These are phyloP conservation scores for Druceiella hillmani DNA, from an alignment of 2,888 invertebrate species.

Conservation along the genomic window DNA sequence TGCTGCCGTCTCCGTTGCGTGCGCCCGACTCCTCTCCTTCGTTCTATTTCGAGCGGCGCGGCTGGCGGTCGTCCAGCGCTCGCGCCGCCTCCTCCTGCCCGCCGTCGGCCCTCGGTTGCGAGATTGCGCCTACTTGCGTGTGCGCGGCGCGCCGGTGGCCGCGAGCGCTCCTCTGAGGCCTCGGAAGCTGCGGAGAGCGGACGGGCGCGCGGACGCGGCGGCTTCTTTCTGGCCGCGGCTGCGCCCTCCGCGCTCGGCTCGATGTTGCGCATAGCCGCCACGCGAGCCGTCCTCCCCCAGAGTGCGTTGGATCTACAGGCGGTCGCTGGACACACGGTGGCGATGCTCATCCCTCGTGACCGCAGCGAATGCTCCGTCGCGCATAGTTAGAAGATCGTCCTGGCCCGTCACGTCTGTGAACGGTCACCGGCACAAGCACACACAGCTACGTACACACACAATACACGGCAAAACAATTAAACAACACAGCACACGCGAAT, in stretches of 20 bases:
- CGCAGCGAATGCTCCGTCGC: slow-evolving; percentile 7
- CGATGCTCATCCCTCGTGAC: slow-evolving; percentile 28
- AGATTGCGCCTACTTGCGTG: slow-evolving; percentile 4
- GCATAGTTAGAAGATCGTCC: slow-evolving; percentile 31
- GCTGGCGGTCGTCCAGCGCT: slow-evolving; percentile 48
- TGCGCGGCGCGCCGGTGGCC: slow-evolving; percentile 3
- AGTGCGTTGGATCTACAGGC: slow-evolving; percentile 28
- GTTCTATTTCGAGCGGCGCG: slow-evolving; percentile 45
- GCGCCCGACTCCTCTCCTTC: slow-evolving; percentile 35
- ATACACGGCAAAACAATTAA: too few species aligned
- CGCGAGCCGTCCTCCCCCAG: slow-evolving; percentile 15
- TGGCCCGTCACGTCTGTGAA: slow-evolving; percentile 41
- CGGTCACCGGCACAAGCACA: too few species aligned
- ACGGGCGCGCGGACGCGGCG: slow-evolving; percentile 34
- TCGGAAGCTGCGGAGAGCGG: slow-evolving; percentile 47
- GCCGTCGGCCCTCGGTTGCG: background rate
- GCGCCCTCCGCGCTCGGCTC: slow-evolving; percentile 28
- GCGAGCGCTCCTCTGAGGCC: slow-evolving; percentile 32
- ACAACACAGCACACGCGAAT: too few species aligned
- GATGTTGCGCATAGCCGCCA: slow-evolving; percentile 19
- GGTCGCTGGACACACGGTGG: slow-evolving; percentile 32
- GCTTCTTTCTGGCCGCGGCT: slow-evolving; percentile 29
- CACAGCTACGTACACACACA: too few species aligned
- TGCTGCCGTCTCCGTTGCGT: too few species aligned
- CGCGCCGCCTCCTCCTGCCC: slow-evolving; percentile 2